A percentile compares a stretch with the other conserved stretches of the same genome.
Conservation (phyloP, 2,888 invertebrate species). For the Pristionchus arcanus region DNA sequence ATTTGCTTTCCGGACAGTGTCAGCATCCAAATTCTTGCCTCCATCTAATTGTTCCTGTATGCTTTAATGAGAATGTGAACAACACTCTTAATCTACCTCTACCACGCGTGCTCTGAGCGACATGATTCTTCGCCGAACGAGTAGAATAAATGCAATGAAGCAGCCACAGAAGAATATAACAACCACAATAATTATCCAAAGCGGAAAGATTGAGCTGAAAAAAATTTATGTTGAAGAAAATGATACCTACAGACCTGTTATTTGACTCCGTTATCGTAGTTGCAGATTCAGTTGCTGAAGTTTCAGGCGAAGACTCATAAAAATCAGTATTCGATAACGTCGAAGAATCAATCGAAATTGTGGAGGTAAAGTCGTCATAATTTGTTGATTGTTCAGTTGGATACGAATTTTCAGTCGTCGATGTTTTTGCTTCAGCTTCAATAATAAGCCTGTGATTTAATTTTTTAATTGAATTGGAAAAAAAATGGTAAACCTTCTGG, state of each 20-base stretch:
- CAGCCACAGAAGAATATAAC: background rate
- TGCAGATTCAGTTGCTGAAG: too few species aligned
- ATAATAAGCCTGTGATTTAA: background rate
- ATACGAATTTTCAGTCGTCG: background rate
- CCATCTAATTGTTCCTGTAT: background rate
- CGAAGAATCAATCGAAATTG: too few species aligned
- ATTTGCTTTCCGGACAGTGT: background rate
- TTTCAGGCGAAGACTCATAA: too few species aligned
- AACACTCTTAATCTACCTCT: background rate
- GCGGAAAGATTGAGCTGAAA: background rate
- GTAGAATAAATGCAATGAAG: background rate
- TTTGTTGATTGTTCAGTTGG: background rate
- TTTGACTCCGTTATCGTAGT: too few species aligned
- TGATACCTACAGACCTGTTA: too few species aligned
- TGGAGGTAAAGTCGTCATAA: too few species aligned
- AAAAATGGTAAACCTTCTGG: background rate
- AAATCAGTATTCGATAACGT: too few species aligned
- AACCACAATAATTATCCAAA: too few species aligned
- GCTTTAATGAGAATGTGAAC: background rate
- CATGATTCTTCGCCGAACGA: background rate
- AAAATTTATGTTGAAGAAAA: too few species aligned
- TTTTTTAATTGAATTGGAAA: background rate
- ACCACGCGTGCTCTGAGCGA: background rate
- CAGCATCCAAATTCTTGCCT: background rate
- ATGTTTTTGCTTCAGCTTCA: background rate